These are phyloP conservation scores for Drosophila mauritiana DNA, from an alignment of 1,140 invertebrate genomes.

Conservation along the genomic window DNA sequence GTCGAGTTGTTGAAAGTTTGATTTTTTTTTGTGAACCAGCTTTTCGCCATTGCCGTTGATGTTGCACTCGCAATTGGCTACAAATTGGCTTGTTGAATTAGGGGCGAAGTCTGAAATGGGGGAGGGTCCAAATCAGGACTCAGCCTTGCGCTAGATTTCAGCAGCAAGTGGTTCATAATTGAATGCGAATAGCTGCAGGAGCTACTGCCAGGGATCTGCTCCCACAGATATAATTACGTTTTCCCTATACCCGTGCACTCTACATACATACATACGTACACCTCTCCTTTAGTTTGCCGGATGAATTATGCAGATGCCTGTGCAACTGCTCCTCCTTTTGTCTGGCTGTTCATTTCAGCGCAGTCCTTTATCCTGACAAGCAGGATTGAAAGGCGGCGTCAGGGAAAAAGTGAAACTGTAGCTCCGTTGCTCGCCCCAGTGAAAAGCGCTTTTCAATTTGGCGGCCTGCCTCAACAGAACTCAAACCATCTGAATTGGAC, in stretches of 20 bases:
- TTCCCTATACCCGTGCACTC: constrained; percentile 27
- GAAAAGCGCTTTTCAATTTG: constrained; percentile 61
- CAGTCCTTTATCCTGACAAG: constrained; percentile 13
- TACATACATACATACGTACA: constrained; percentile 1
- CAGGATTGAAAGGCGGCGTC: not conserved
- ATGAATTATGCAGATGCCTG: constrained; percentile 51
- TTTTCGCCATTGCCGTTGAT: constrained; percentile 44
- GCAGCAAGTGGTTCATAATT: constrained; percentile 52
- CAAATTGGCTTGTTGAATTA: constrained; percentile 78
- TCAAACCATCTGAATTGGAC: constrained; percentile 29
- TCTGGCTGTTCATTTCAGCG: constrained; percentile 34
- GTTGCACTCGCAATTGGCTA: constrained; percentile 72
- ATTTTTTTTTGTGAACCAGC: constrained; percentile 23
- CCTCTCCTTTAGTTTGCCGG: constrained; percentile 25
- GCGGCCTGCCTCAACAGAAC: constrained; percentile 48
- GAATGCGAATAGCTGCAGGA: constrained; percentile 40
- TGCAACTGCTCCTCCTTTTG: constrained; percentile 25
- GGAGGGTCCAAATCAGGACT: constrained; percentile 2
- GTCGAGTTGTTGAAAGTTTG: constrained; percentile 75
- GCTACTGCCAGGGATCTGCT: not conserved
- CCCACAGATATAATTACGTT: constrained; percentile 62
- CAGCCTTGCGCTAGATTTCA: constrained; percentile 67
- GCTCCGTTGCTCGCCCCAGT: constrained; percentile 27
- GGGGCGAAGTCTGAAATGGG: constrained; percentile 1
- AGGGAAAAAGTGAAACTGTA: constrained; percentile 60